These are phyloP conservation scores for Cryptus armator DNA, from an alignment of 2,888 invertebrate species.

Conservation along the genomic window DNA sequence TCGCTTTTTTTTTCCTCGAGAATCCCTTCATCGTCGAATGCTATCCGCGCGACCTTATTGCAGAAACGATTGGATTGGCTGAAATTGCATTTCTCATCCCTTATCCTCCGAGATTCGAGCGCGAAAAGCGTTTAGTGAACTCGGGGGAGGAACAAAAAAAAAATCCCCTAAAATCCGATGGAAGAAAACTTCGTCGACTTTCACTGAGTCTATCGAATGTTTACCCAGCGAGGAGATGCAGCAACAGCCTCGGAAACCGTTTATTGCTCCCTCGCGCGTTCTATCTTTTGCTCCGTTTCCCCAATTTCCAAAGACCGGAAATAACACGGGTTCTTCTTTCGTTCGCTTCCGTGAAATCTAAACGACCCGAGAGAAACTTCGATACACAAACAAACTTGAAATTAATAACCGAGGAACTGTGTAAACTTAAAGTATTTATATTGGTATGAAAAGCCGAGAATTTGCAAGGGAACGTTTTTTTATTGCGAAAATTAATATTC, in stretches of 20 bases:
- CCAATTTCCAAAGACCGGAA: slow-evolving; percentile 4
- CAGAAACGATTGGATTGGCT: slow-evolving; percentile 41
- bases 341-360: neutral
- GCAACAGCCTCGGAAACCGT: neutral
- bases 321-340: neutral
- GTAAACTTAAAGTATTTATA: too few relatives aligned
- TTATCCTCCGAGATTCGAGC: neutral
- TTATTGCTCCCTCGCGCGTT: slow-evolving; percentile 38
- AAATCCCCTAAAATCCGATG: neutral
- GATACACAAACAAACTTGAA: neutral
- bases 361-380: neutral
- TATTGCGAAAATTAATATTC: too few relatives aligned
- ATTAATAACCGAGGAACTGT: neutral
- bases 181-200: slow-evolving; percentile 16
- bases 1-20: neutral
- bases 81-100: slow-evolving; percentile 47
- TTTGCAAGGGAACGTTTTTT: too few relatives aligned
- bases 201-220: slow-evolving; percentile 23
- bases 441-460: too few relatives aligned
- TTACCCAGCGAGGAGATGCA: slow-evolving; percentile 4
- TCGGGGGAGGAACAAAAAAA: neutral
- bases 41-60: slow-evolving; percentile 28
- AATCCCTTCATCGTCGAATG: neutral
- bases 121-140: slow-evolving; percentile 10
- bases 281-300: neutral